A percentile compares a stretch with the other conserved stretches of the same genome.
Conservation (phyloP, 2,113 vertebrate species). For the Neolamprologus caudopunctatus region DNA sequence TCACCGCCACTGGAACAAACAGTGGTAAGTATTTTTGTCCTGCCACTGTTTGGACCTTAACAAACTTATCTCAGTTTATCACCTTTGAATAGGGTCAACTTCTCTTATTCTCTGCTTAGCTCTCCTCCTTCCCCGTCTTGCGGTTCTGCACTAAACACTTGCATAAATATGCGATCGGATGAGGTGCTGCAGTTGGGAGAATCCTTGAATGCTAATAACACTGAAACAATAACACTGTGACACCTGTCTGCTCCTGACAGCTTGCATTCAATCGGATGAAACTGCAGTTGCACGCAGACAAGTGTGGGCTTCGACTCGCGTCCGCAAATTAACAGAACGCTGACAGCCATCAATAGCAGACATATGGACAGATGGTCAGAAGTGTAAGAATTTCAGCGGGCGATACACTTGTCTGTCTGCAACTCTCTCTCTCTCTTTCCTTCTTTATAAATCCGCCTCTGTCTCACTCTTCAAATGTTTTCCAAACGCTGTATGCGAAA, state of each 20-base stretch:
- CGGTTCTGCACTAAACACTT: neutral
- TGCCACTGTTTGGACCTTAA: neutral
- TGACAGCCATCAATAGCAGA: neutral
- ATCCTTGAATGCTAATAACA: neutral
- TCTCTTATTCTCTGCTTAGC: neutral
- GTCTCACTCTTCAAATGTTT: neutral
- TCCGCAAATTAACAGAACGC: neutral
- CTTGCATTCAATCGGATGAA: neutral
- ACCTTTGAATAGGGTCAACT: neutral
- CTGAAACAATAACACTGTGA: neutral
- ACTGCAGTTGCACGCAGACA: neutral
- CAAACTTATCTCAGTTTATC: neutral
- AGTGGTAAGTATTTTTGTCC: neutral
- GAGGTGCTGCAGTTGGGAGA: neutral
- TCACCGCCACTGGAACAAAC: neutral
- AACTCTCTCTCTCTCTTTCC: neutral
- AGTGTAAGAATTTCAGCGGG: neutral
- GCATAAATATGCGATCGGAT: neutral
- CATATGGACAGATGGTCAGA: neutral
- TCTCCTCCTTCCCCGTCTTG: neutral
- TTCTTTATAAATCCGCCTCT: neutral
- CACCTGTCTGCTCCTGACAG: neutral
- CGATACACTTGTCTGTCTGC: neutral
- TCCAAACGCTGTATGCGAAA: neutral
- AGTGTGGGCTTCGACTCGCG: neutral